phyloP scores from a whole-genome alignment of 2,113 vertebrate genomes.

The Larimichthys polyactis region DNA sequence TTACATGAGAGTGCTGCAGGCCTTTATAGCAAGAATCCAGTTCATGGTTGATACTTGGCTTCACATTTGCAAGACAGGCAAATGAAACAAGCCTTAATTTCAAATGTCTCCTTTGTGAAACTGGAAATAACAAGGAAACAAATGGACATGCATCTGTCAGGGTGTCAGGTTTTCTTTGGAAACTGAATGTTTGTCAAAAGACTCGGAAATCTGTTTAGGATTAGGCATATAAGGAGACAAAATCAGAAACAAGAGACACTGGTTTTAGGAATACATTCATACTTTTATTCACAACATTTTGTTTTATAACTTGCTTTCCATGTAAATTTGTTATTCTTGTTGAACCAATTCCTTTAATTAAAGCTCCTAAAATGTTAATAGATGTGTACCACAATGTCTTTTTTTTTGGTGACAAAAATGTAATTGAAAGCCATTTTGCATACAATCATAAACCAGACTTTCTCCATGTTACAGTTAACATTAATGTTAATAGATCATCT shows the following conservation, averaged over 20 bases:
- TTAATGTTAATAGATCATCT: too few relatives aligned
- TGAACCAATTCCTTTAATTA: background rate
- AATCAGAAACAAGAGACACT: background rate
- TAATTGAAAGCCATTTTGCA: background rate
- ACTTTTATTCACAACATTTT: background rate
- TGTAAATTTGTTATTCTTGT: background rate
- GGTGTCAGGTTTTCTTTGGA: constrained; percentile 9
- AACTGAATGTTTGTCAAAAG: background rate
- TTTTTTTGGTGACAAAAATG: too few relatives aligned
- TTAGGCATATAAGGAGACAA: background rate
- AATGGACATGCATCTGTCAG: background rate
- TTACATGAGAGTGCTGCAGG: constrained; percentile 10
- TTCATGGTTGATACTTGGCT: constrained; percentile 10
- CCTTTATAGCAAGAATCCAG: background rate
- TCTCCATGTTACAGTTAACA: background rate
- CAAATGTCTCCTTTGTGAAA: background rate
- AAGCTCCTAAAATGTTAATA: background rate
- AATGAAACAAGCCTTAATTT: background rate
- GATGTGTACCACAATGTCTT: background rate
- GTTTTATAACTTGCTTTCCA: background rate
- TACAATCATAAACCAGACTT: constrained; percentile 1
- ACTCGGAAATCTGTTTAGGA: background rate
- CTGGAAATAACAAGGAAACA: constrained; percentile 3
- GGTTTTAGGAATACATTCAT: background rate
- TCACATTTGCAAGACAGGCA: background rate